A percentile compares a stretch with the other conserved stretches of the same genome.
Evolutionary conservation across 92 coral and sea anemone species (phyloP).

Genomic region (Palythoa grandis): DNA sequence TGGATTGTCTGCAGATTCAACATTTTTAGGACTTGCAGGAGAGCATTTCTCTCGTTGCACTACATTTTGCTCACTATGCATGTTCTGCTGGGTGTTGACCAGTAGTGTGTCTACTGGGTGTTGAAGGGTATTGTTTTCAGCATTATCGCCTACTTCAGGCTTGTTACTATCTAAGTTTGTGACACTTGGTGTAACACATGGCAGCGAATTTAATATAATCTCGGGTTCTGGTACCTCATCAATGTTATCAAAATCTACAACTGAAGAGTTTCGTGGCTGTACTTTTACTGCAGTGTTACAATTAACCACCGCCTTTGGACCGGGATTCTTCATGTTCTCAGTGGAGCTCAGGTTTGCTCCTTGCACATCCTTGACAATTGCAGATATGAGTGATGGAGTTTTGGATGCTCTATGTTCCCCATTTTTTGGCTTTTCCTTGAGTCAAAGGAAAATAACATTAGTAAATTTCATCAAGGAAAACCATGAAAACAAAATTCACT

Average conservation of each 20-base stretch:
- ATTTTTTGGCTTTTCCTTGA: constrained; percentile 63
- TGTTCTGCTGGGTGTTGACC: neutral
- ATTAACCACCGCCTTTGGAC: constrained; percentile 47
- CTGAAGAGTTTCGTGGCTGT: neutral
- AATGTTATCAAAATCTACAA: constrained; percentile 30
- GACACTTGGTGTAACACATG: constrained; percentile 6
- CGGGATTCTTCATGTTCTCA: neutral
- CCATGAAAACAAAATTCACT: too few relatives aligned
- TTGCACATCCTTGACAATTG: constrained; percentile 85
- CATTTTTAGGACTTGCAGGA: neutral
- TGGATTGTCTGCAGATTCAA: neutral
- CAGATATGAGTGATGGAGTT: constrained; percentile 83
- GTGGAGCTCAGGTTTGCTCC: constrained; percentile 39
- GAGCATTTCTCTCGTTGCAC: neutral
- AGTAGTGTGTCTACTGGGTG: too few relatives aligned
- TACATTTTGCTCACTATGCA: neutral
- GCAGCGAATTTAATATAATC: constrained; percentile 24
- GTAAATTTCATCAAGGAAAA: too few relatives aligned
- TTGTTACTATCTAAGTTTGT: neutral
- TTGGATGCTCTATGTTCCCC: constrained; percentile 58
- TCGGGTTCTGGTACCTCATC: constrained; percentile 40
- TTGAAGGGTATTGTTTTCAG: neutral
- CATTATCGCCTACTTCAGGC: neutral
- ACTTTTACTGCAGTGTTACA: constrained; percentile 5
- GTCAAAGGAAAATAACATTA: neutral